Conservation (phyloP, 2,797 vertebrate species). For the Yasuhikotakia modesta region DNA sequence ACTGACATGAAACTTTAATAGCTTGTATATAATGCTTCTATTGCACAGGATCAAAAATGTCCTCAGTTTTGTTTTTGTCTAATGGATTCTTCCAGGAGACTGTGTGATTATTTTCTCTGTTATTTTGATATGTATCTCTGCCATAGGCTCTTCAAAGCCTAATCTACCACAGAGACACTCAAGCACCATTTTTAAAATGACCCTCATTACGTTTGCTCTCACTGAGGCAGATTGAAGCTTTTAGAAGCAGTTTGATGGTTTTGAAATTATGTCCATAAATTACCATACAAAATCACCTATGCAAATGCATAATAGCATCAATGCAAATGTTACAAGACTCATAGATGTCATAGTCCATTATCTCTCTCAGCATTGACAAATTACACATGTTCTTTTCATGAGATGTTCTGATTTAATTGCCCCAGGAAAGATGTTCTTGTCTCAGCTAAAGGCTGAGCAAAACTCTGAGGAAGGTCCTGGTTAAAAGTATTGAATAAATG, state of each 20-base stretch:
- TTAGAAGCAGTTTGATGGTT: constrained; percentile 14
- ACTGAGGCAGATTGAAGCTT: constrained; percentile 21
- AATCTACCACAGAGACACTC: constrained; percentile 30
- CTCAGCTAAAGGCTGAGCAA: neutral
- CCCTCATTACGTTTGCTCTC: constrained; percentile 19
- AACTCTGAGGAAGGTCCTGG: neutral
- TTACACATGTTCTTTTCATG: neutral
- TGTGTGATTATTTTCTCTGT: constrained; percentile 33
- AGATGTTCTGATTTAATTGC: neutral
- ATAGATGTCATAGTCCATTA: neutral
- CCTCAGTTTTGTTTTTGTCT: constrained; percentile 39
- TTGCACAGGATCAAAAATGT: constrained; percentile 37
- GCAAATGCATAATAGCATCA: constrained; percentile 8
- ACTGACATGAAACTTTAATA: constrained; percentile 38
- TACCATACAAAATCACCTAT: constrained; percentile 19
- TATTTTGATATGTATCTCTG: constrained; percentile 40
- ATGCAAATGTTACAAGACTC: constrained; percentile 11
- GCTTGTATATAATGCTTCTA: constrained; percentile 26
- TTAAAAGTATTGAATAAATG: neutral
- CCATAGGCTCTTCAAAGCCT: constrained; percentile 34
- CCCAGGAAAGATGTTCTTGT: neutral
- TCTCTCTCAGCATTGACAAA: neutral
- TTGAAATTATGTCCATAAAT: constrained; percentile 40
- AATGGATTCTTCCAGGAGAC: constrained; percentile 20
- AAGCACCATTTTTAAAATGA: constrained; percentile 39